Evolutionary conservation across 2,888 invertebrate genomes (phyloP).

Genomic region (Ichneumon xanthorius): DNA sequence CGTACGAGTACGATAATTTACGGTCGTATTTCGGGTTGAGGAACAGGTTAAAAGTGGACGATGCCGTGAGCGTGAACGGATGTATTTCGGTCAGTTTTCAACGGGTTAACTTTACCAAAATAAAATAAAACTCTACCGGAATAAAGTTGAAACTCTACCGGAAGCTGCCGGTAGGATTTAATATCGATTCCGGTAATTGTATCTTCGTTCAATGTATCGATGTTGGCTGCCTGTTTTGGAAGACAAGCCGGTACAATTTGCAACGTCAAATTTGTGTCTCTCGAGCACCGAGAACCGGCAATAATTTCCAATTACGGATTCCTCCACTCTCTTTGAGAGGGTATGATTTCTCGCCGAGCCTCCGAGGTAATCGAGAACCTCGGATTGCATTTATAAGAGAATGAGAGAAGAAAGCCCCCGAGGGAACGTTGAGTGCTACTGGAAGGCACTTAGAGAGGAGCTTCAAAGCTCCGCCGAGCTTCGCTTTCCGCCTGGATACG

Average conservation of each 20-base stretch:
- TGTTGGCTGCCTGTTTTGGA: not conserved
- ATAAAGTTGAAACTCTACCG: not conserved
- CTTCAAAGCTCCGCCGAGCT: slow-evolving; percentile 54
- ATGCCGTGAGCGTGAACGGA: slow-evolving; percentile 50
- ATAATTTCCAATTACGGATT: slow-evolving; percentile 54
- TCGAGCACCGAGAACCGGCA: slow-evolving; percentile 25
- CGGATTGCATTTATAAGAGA: slow-evolving; percentile 54
- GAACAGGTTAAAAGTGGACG: slow-evolving; percentile 62
- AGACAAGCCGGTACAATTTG: slow-evolving; percentile 1
- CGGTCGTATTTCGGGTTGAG: slow-evolving; percentile 63
- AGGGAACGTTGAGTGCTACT: slow-evolving; percentile 52
- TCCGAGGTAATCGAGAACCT: slow-evolving; percentile 3
- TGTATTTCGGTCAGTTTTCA: slow-evolving; percentile 49
- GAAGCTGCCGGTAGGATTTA: not conserved
- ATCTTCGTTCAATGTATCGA: not conserved
- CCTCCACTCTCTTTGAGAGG: slow-evolving; percentile 35
- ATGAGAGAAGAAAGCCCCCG: slow-evolving; percentile 17
- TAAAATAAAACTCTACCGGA: not conserved
- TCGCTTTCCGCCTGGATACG: slow-evolving; percentile 23
- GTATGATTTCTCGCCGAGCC: slow-evolving; percentile 28
- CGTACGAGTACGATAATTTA: slow-evolving; percentile 66
- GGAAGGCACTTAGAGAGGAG: slow-evolving; percentile 55
- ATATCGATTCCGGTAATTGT: not conserved
- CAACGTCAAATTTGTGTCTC: not conserved
- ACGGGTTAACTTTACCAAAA: not conserved